Base-by-base conservation (phyloP, 2,797 vertebrate genomes). In the Gobio occitaniae region DNA sequence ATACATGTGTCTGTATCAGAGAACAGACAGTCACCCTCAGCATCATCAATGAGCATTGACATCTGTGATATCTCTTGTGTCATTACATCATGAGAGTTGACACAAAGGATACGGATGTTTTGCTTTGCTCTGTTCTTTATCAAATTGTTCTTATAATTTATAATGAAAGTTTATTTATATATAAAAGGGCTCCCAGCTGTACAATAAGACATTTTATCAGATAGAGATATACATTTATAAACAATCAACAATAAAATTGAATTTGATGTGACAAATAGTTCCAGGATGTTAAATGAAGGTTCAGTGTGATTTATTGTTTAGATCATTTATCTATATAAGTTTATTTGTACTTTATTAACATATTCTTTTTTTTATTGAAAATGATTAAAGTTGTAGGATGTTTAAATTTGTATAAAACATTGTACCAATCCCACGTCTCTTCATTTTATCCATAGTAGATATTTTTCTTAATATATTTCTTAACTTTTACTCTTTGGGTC, bases 1-100 rank as follows among this genome's bases (percentile, higher is more conserved):
- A 68, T 96, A 96, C 90, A 96, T 96, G 93, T 96, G 94, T 92
- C 91, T 96, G 68, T 96, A 96, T 86, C 93, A 96, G 81, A 92
- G 85, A 47, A 87, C 87, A 77, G 88, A 80, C 59, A 65, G 15
- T 15, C 12, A 6, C 6, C 2, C 61, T 63, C 61, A 29, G 25
- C n/a, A 21, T 50, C 38, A 48, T 48, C 25, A 29, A 61, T 79
- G 25, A 79, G 52, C 81, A 88, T 32, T 70, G 16, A 72, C 8
- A 44, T 50, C 25, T 63, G 3, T 63, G 21, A 79, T 65, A 52
- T 59, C 36, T 32, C 1, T 68, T 44, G 59, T 59, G 19, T 15
- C 13, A 65, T 63, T 66, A 19, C 47, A 29, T 68, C 41, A 72
- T 21, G 21, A 71, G 9, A n/a, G 44, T 17, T 59, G 50, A 56